Evolutionary conservation across 2,113 vertebrate genomes (phyloP).

Genomic region (Aptenodytes patagonicus): DNA sequence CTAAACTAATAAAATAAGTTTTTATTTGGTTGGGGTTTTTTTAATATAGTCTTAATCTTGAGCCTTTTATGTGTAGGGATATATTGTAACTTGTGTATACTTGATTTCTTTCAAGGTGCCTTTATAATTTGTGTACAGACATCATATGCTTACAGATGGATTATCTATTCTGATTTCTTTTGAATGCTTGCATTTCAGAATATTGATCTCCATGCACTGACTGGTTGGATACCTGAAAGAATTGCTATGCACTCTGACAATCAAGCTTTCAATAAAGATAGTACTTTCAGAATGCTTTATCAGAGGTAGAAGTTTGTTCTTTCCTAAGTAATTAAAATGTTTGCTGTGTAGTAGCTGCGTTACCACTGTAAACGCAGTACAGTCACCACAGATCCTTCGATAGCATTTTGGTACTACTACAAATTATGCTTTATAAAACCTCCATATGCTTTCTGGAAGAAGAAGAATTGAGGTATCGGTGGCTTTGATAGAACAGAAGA

Average conservation of each 20-base stretch:
- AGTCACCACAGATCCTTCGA: neutral
- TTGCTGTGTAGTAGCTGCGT: neutral
- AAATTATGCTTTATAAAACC: neutral
- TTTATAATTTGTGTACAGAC: neutral
- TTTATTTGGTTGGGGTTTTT: neutral
- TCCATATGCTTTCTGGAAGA: neutral
- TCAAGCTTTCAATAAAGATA: conserved; percentile 92
- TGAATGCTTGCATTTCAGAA: conserved; percentile 80
- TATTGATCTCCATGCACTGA: conserved; percentile 96
- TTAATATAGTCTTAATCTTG: neutral
- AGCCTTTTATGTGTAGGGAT: neutral
- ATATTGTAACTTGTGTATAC: neutral
- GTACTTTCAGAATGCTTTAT: conserved; percentile 95
- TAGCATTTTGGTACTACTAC: neutral
- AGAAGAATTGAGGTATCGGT: neutral
- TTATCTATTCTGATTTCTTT: neutral
- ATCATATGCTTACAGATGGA: neutral
- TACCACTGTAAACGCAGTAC: neutral
- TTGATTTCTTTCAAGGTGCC: neutral
- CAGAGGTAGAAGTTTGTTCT: conserved; percentile 80
- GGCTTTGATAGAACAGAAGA: neutral
- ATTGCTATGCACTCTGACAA: conserved; percentile 99
- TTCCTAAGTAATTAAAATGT: neutral
- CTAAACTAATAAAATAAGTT: neutral
- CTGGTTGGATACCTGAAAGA: conserved; percentile 98